Base-by-base conservation (phyloP, 2,113 vertebrate species). In the Pluvianellus socialis region DNA sequence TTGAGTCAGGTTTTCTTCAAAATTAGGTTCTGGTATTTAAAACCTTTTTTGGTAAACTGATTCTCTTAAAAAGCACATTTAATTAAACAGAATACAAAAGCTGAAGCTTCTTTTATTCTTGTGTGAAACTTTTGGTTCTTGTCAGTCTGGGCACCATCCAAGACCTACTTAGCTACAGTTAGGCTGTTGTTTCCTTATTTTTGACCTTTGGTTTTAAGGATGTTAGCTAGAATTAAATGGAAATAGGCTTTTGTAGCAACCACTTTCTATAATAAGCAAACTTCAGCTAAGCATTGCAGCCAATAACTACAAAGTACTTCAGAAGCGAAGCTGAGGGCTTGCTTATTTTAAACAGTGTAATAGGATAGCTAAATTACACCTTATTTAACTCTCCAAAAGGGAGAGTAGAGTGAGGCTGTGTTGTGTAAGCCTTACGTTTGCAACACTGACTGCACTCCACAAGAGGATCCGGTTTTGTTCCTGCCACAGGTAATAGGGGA, bases 181-280 rank as follows among this genome's bases (percentile, higher is more conserved):
- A 63, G 73, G 42, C 44, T 62, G 94, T 97, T 88, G 26, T 67
- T 89, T 84, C 61, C 74, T 70, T 95, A 28, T 20, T 94, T 91
- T 93, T 86, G 47, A 74, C 77, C 95, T 92, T 90, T 94, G 23
- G 6, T 80, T 94, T 63, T 94, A n/a, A 72, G 55, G 52, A 76
- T 56, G 55, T 59, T 91, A 73, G 42, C 18, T 4, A 86, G 91
- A 94, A 90, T 95, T 50, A 74, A 92, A 75, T 79, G 62, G 52
- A 70, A 84, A 86, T 61, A 65, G 0, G 1, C 50, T 76, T 92
- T 92, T 92, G 53, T 90, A 76, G 45, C 50, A 90, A 58, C 24
- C 4, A 35, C n/a, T 42, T 94, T 12, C 24, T 42, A 66, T 27
- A 81, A 24, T 47, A 65, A 65, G 59, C 45, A 55, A 73, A 56